Evolutionary conservation across 2,888 invertebrate species (phyloP), one percentile per base, ranked within the genome.

Genomic region (Drosophila koepferae): DNA sequence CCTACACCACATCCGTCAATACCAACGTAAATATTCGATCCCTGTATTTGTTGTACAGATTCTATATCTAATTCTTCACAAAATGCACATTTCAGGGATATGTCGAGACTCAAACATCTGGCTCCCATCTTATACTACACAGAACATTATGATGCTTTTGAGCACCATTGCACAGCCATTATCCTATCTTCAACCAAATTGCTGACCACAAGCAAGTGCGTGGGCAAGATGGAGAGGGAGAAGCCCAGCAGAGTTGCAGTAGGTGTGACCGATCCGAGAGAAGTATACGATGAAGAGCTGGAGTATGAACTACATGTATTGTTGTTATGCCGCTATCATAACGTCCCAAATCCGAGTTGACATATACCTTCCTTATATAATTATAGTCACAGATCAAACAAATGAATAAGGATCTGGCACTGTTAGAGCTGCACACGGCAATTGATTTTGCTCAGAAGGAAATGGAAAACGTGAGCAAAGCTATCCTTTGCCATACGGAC

Each of bases 101-200:
- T n/a, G 2, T 20, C 36, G 5, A 23, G 6, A 8, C 20, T 54
- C 12, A 18, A 7, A 9, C 62, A 53, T 46, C 31, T 73, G 54
- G 67, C n/a, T 5, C 10, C 43, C 10, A 3, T 66, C 16, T 16
- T 0, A 23, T 72, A 59, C 14, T 2, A 16, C 5, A 38, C 14
- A 14, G 36, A 36, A 3, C 0, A 12, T 6, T 6, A 2, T 6
- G 44, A 44, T 12, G 18, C 0, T 0, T 2, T 4, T 20, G 3
- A 28, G 0, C 40, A 10, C 4, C 60, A 56, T 9, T 84, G 79
- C n/a, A 81, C 85, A 23, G 81, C 56, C 1, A 8, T 81, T 14
- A 7, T 73, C 1, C 1, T 82, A 0, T 51, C 62, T 1, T n/a
- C 62, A 12, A 46, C 1, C 0, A 7, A 38, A 2, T 7, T 77